Conservation (phyloP, 1,140 invertebrate genomes). For the Archivesica marissinica region DNA sequence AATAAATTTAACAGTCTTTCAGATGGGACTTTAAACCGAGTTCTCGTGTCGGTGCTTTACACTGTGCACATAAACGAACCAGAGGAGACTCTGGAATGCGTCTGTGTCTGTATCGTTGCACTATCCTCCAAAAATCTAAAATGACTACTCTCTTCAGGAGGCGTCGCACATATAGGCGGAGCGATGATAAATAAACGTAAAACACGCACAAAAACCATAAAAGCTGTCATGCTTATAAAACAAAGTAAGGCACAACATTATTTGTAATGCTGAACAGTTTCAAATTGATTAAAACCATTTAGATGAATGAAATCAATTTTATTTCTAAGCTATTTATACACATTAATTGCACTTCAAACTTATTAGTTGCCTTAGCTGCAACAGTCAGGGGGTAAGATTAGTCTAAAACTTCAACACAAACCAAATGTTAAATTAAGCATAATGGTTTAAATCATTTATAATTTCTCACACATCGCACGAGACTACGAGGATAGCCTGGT, state of each 20-base stretch:
- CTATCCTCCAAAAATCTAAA: too few relatives aligned
- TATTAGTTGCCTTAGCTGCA: not conserved
- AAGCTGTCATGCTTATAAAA: too few relatives aligned
- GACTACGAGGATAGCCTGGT: not conserved
- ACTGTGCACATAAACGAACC: too few relatives aligned
- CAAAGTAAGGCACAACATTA: not conserved
- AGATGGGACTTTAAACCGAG: too few relatives aligned
- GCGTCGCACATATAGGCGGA: too few relatives aligned
- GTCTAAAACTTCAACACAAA: not conserved
- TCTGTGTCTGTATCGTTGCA: too few relatives aligned
- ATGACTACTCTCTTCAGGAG: too few relatives aligned
- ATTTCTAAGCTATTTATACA: not conserved
- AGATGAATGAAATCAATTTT: not conserved
- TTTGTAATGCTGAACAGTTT: not conserved
- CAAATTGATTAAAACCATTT: not conserved
- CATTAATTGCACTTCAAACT: constrained; percentile 28
- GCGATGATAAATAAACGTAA: not conserved
- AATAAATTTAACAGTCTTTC: too few relatives aligned
- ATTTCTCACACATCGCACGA: not conserved
- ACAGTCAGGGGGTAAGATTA: constrained; percentile 1
- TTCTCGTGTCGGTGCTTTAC: too few relatives aligned
- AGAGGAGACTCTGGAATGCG: too few relatives aligned
- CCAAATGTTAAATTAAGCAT: not conserved
- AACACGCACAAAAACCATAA: not conserved
- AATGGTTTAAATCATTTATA: not conserved